Evolutionary conservation across 2,888 invertebrate species (phyloP).

Genomic region (Chrysolina haemoptera): DNA sequence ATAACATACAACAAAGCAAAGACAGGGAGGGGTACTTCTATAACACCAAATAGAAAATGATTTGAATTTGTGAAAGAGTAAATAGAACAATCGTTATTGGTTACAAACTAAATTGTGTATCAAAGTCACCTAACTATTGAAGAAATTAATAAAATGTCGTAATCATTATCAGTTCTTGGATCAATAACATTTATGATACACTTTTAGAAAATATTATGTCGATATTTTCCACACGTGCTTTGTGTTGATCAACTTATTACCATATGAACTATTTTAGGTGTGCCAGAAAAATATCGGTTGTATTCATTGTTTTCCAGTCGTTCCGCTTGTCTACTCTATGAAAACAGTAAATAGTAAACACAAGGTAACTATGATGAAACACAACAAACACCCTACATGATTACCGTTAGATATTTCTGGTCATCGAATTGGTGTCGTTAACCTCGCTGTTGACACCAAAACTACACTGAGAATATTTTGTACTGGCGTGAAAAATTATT

Average conservation of each 20-base stretch:
- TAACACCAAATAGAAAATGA: too few relatives aligned
- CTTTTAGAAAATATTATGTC: background rate
- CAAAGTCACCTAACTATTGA: too few relatives aligned
- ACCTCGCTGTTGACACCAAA: slow-evolving; percentile 52
- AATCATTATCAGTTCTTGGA: too few relatives aligned
- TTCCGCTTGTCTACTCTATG: slow-evolving; percentile 10
- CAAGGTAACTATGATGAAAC: slow-evolving; percentile 44
- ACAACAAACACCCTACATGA: slow-evolving; percentile 42
- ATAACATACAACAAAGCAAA: too few relatives aligned
- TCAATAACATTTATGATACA: background rate
- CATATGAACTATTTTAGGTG: slow-evolving; percentile 20
- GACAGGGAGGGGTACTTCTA: too few relatives aligned
- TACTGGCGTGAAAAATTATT: background rate
- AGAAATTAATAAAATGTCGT: too few relatives aligned
- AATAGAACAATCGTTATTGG: too few relatives aligned
- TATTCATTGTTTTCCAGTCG: slow-evolving; percentile 15
- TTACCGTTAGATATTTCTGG: slow-evolving; percentile 47
- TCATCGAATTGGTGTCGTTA: slow-evolving; percentile 56
- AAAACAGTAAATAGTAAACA: slow-evolving; percentile 33
- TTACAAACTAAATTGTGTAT: too few relatives aligned
- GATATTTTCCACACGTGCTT: slow-evolving; percentile 16
- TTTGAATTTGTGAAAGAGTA: too few relatives aligned
- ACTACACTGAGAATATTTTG: slow-evolving; percentile 28
- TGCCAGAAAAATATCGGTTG: slow-evolving; percentile 11
- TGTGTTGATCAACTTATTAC: background rate